Evolutionary conservation across 2,797 vertebrate species (phyloP), one percentile per base, ranked within the genome.

Genomic region (Acrossocheilus fasciatus): DNA sequence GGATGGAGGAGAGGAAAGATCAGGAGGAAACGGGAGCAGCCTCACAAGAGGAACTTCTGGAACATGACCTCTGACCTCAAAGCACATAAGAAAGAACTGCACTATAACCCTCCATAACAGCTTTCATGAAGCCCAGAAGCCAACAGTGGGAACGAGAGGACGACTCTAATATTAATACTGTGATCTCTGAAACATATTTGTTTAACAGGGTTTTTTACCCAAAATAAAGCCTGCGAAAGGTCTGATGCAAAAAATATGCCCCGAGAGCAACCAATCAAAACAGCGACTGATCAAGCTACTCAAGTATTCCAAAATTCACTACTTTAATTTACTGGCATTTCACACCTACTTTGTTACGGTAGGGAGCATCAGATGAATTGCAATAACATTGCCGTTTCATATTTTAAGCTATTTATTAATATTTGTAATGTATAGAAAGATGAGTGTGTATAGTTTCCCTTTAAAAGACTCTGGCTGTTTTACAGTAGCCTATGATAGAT

Each of bases 41-140:
- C 81, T 84, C 75, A 82, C 57, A 82, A 41, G 83, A 91, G 45
- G 75, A 87, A 90, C 83, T 72, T 89, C 76, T 82, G 84, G 76
- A 86, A 86, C 36, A 82, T 68, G 85, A 91, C 89, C 90, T 91
- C 79, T 90, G 91, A 91, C 91, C 91, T 92, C 90, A 88, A 85
- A 81, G 72, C 85, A 87, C 91, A 89, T 87, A 85, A 73, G 91
- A 90, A 92, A 79, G 84, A 84, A 66, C 93, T n/a, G 82, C 72
- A 93, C 93, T 93, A 93, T 92, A 93, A 90, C 90, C 88, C 87
- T 90, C 77, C 75, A 52, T 30, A 15, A 73, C 39, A 76, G 73
- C 52, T 57, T 82, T 74, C 34, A 64, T 47, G 75, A 72, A 62
- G 84, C 74, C 43, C 52, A 57, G 34, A 86, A 66, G 84, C 57